Evolutionary conservation across 1,140 invertebrate genomes (phyloP), one percentile per base, ranked within the genome.

Genomic region (Bombus pascuorum): DNA sequence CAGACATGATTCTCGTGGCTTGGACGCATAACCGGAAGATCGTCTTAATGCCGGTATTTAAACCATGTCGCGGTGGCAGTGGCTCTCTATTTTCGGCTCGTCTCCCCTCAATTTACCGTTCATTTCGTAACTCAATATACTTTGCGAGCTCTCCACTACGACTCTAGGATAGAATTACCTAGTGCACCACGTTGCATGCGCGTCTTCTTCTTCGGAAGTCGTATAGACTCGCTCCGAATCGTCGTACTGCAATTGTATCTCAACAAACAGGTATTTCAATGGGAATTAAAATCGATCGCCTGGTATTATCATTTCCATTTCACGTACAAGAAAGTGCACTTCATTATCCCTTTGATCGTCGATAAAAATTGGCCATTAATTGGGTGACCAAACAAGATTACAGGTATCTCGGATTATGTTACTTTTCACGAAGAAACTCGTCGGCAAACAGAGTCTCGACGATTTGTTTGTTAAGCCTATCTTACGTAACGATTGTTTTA

Each of bases 111-210:
- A 81, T 87, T 90, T 90, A 90, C 83, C 82, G 82, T 90, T 90
- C 62, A 90, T 90, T 90, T 87, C 88, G 88, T 90, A 90, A 90
- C 72, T 90, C 72, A 85, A 90, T 90, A 85, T 90, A 80, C 44
- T 72, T 85, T 75, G 79, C 65, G 71, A 87, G 81, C 81, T 86
- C 62, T 89, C 73, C 57, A 90, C 78, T 79, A 62, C 66, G 75
- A 72, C 57, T 44, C 83, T 44, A 62, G 76, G 78, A 66, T 88
- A 88, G 75, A 42, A 59, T 85, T 89, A 78, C 83, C 59, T 37
- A 68, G 62, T n/a, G 18, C 53, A 42, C 22, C n/a, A 39, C 68
- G 22, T 71, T 59, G 42, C 9, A 57, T 18, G 47, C 13, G 32
- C 70, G 44, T 73, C 47, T 70, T 81, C 80, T 73, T 73, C 34